Conservation (phyloP, 2,888 invertebrate species). For the Lasioglossum figueresi region DNA sequence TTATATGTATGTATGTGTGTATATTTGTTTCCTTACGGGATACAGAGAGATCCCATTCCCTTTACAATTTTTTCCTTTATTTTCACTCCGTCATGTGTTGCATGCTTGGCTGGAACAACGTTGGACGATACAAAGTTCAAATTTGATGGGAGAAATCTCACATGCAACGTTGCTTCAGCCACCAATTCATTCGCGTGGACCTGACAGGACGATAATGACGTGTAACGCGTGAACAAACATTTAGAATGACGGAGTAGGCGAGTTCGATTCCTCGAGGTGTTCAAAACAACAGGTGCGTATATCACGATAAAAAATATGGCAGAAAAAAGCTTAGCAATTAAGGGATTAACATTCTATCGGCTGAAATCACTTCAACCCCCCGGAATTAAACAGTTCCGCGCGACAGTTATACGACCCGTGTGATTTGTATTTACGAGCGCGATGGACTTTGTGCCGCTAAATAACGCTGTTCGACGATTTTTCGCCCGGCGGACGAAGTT, state of each 20-base stretch:
- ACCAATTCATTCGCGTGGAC: too few species aligned
- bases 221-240: not conserved
- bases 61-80: too few species aligned
- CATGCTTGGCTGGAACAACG: too few species aligned
- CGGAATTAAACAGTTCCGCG: conserved; percentile 7
- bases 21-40: too few species aligned
- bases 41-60: too few species aligned
- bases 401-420: conserved; percentile 11
- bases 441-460: not conserved
- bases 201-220: not conserved
- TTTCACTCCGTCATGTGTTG: too few species aligned
- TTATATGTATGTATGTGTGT: too few species aligned
- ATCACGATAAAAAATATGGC: not conserved
- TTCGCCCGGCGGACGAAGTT: not conserved
- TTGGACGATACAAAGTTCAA: too few species aligned
- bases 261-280: not conserved
- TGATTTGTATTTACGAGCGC: conserved; percentile 25
- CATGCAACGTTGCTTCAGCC: too few species aligned
- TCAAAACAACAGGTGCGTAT: not conserved
- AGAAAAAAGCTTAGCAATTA: conserved; percentile 10
- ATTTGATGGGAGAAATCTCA: too few species aligned
- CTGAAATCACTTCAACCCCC: not conserved
- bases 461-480: conserved; percentile 12
- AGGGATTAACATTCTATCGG: conserved; percentile 7
- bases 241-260: not conserved